Conservation (phyloP, 2,888 invertebrate genomes). For the Beris morrisii region DNA sequence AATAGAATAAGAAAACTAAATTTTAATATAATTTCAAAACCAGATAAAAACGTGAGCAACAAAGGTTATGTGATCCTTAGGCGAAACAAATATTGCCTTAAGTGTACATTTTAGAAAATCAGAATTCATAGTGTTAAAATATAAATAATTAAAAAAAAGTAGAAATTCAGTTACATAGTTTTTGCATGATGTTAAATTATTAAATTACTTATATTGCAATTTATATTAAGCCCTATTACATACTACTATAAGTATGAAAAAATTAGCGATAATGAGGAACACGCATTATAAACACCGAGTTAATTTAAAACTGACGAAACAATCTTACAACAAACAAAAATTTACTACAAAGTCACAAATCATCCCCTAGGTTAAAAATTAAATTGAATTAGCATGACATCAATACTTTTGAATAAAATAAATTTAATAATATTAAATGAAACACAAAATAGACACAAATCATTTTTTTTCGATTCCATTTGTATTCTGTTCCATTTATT, state of each 20-base stretch:
- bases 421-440: background rate
- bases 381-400: background rate
- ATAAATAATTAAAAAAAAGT: background rate
- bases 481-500: background rate
- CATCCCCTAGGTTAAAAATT: background rate
- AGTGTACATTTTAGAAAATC: background rate
- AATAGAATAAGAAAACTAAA: background rate
- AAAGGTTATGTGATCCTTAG: slow-evolving; percentile 12
- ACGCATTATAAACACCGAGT: too few species aligned
- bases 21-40: background rate
- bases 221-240: too few species aligned
- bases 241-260: too few species aligned
- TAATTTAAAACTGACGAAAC: too few species aligned
- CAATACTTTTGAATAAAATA: too few species aligned
- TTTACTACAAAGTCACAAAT: too few species aligned
- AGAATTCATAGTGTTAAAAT: background rate
- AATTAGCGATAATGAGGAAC: too few species aligned
- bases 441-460: background rate
- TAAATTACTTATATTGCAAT: background rate
- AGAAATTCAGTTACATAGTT: slow-evolving; percentile 8
- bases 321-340: too few species aligned
- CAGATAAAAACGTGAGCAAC: slow-evolving; percentile 16
- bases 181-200: slow-evolving; percentile 20
- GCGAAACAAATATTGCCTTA: background rate
- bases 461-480: background rate